These are phyloP conservation scores for Carduelis carduelis DNA, from an alignment of 2,797 vertebrate genomes.

Conservation along the genomic window DNA sequence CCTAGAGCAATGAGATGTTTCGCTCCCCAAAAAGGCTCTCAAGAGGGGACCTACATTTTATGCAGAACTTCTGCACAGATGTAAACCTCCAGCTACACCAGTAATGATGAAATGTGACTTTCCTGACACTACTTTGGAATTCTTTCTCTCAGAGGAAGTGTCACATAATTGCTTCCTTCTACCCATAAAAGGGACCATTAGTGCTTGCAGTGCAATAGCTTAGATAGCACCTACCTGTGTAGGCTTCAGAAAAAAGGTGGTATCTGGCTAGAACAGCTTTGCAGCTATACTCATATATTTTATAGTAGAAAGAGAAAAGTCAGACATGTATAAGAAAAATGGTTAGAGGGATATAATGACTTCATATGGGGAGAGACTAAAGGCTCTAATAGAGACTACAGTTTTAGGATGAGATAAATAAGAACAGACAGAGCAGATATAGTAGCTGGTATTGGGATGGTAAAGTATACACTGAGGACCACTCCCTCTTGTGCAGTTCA, in stretches of 20 bases:
- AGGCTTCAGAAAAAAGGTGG: not conserved
- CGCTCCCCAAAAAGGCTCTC: not conserved
- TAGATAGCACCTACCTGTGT: not conserved
- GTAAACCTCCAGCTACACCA: not conserved
- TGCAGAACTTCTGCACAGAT: not conserved
- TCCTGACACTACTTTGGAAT: not conserved
- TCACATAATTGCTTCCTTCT: not conserved
- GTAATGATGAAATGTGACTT: not conserved
- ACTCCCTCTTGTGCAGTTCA: not conserved
- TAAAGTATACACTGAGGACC: not conserved
- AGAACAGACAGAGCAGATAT: not conserved
- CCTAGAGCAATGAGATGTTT: not conserved
- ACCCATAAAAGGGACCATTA: not conserved
- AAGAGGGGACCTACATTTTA: not conserved
- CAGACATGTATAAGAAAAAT: not conserved
- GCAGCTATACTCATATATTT: not conserved
- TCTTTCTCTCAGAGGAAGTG: not conserved
- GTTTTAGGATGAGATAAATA: not conserved
- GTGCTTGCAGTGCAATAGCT: not conserved
- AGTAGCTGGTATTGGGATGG: not conserved
- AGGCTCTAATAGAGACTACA: not conserved
- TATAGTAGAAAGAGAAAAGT: not conserved
- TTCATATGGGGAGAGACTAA: not conserved
- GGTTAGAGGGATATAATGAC: not conserved
- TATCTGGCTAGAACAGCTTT: not conserved